Percentiles rank a stretch among this genome's conserved stretches.
Conservation (phyloP, 2,113 vertebrate genomes). For the Etheostoma cragini region DNA sequence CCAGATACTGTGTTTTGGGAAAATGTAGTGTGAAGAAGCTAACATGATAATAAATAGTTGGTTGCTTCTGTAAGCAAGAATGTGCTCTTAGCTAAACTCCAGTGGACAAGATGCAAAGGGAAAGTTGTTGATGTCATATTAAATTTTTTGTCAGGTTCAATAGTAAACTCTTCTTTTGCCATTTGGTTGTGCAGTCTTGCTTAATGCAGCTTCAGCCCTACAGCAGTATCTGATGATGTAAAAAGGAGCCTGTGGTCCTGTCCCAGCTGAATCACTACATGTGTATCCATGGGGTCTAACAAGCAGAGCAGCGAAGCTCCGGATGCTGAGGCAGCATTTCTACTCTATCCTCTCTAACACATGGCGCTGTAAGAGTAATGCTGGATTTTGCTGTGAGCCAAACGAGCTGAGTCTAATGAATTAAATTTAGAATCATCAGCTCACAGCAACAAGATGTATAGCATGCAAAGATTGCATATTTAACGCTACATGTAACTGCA, state of each 20-base stretch:
- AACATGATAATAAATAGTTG: neutral
- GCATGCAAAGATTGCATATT: neutral
- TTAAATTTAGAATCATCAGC: slow-evolving; percentile 46
- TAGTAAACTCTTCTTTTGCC: neutral
- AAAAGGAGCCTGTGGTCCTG: neutral
- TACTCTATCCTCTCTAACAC: slow-evolving; percentile 25
- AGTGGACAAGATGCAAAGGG: neutral
- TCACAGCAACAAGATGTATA: slow-evolving; percentile 29
- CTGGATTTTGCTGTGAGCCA: slow-evolving; percentile 34
- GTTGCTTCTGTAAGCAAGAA: neutral
- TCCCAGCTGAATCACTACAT: accelerated
- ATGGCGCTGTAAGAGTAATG: slow-evolving; percentile 37
- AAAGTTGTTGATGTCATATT: neutral
- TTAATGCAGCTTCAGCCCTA: neutral
- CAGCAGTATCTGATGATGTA: neutral
- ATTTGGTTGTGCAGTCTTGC: neutral
- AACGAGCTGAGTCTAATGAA: slow-evolving; percentile 62
- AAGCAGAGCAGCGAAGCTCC: neutral
- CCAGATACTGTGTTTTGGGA: slow-evolving; percentile 24
- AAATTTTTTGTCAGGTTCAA: neutral
- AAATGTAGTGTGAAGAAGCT: neutral
- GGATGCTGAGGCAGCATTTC: slow-evolving; percentile 52
- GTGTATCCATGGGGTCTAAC: slow-evolving; percentile 3
- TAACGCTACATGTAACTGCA: slow-evolving; percentile 1
- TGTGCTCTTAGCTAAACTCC: neutral